Conservation (phyloP, 1,140 invertebrate genomes). For the Drosophila neocordata region DNA sequence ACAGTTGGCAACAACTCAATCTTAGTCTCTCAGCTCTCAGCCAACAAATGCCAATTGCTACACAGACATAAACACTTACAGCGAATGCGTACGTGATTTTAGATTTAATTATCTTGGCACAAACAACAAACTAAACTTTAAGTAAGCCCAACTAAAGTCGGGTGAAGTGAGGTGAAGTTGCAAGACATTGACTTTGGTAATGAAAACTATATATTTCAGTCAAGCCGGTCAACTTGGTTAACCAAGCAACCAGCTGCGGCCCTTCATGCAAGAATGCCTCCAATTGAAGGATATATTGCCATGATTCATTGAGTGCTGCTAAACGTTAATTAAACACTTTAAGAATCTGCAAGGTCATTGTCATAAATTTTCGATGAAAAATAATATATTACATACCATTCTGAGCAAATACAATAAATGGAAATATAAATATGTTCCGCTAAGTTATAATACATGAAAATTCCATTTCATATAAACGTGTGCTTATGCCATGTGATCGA, state of each 20-base stretch:
- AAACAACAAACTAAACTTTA: conserved; percentile 25
- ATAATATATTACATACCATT: conserved; percentile 27
- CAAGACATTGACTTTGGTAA: conserved; percentile 70
- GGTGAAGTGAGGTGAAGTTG: conserved; percentile 33
- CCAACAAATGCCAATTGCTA: conserved; percentile 37
- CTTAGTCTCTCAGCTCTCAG: conserved; percentile 13
- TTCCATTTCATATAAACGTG: conserved; percentile 8
- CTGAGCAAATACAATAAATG: conserved; percentile 1
- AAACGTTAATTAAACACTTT: conserved; percentile 51
- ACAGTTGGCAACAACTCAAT: conserved; percentile 46
- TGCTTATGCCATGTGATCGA: neutral
- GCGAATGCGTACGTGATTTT: conserved; percentile 63
- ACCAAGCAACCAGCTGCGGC: conserved; percentile 12
- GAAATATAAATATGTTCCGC: conserved; percentile 7
- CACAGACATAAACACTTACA: conserved; percentile 13
- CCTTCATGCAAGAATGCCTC: conserved; percentile 74
- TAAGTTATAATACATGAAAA: conserved; percentile 13
- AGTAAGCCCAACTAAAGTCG: conserved; percentile 12
- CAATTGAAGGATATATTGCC: conserved; percentile 47
- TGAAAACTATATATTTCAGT: conserved; percentile 43
- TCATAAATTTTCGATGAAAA: conserved; percentile 35
- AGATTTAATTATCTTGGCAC: conserved; percentile 56
- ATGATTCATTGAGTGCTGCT: neutral
- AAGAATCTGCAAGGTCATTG: conserved; percentile 39
- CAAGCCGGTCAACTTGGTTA: conserved; percentile 7